Evolutionary conservation across 2,113 vertebrate species (phyloP), one percentile per base, ranked within the genome.

Genomic region (Cebus imitator): DNA sequence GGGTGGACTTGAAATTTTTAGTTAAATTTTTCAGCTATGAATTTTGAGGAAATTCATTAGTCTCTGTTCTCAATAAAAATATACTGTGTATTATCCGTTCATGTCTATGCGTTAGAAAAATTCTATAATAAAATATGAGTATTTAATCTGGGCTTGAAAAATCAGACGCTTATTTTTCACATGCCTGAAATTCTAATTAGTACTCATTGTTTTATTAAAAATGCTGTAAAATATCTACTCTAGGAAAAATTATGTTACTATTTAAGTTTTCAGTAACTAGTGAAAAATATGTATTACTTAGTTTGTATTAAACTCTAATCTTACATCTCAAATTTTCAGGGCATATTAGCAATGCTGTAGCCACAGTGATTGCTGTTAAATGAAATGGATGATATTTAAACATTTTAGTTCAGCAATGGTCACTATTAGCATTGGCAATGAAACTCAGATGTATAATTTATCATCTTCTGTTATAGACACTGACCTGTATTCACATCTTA

Each of bases 121-220:
- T n/a, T 81, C 78, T 85, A 14, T 90, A 72, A 83, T 5, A 55
- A 12, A 35, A 55, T 66, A 45, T 64, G 43, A 61, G 25, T 58
- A 66, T 52, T 37, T 73, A 73, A 57, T 73, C 4, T 66, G 16
- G 57, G 40, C 10, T 8, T 70, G 23, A 12, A 81, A 94, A 90
- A n/a, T 27, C 8, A 70, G 7, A 37, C 2, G n/a, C 83, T 72
- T 94, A 61, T 90, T 82, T 81, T 13, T 76, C 23, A 78, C 43
- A 40, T 5, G 70, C 18, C 87, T 92, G 32, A 79, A 94, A 90
- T 87, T 87, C 64, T 82, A 96, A 90, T 73, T 90, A 79, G 61
- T 72, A 30, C 21, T 30, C 50, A 32, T 61, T 25, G 64, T 70
- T 30, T 16, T 61, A 7, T 68, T 95, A 52, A 40, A 75, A 58